Evolutionary conservation across 2,797 vertebrate species (phyloP).

Genomic region (Microctenopoma steveboyesi): DNA sequence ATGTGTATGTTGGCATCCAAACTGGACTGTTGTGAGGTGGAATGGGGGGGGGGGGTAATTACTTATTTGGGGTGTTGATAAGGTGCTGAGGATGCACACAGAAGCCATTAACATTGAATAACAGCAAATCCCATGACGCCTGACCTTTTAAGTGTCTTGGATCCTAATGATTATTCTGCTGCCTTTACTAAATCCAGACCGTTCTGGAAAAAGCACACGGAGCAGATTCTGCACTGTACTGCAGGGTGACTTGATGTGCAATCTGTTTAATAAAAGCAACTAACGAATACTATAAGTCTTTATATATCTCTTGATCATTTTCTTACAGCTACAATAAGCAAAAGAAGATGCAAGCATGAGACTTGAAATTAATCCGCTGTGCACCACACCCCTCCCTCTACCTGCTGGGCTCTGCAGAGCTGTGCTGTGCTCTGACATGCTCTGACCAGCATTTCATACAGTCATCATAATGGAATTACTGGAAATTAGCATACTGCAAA

Average conservation of each 20-base stretch:
- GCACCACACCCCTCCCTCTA: not conserved
- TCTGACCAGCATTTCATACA: too few species aligned
- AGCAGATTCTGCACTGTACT: not conserved
- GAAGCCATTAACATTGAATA: conserved; percentile 26
- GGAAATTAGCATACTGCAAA: too few species aligned
- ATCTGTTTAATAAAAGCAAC: conserved; percentile 8
- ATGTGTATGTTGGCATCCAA: too few species aligned
- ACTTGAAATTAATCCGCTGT: not conserved
- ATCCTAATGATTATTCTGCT: not conserved
- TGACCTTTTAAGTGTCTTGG: too few species aligned
- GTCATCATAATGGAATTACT: too few species aligned
- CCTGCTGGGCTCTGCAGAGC: too few species aligned
- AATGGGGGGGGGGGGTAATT: conserved; percentile 10
- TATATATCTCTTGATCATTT: not conserved
- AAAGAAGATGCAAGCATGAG: not conserved
- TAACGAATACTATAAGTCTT: not conserved
- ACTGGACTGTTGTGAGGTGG: too few species aligned
- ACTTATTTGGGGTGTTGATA: conserved; percentile 42
- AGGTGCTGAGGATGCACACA: not conserved
- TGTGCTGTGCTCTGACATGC: too few species aligned
- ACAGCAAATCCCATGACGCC: conserved; percentile 32
- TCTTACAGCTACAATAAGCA: not conserved
- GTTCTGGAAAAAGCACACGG: not conserved
- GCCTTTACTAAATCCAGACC: conserved; percentile 3
- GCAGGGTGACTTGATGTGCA: not conserved